Conservation (phyloP, 2,888 invertebrate genomes). For the Hydraecia micacea region DNA sequence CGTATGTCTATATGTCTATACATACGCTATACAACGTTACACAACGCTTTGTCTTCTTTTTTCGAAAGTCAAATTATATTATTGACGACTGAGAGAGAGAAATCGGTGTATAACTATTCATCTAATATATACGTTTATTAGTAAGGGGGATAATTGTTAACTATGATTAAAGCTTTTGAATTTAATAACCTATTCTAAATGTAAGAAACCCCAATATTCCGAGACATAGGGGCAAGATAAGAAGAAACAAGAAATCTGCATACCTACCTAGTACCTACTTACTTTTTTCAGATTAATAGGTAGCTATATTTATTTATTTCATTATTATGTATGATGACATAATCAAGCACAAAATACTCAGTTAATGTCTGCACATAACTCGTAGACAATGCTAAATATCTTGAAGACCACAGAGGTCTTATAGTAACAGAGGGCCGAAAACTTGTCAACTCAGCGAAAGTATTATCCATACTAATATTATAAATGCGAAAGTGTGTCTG, state of each 20-base stretch:
- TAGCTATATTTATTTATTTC: not conserved
- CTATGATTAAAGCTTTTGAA: not conserved
- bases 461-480: too few species aligned
- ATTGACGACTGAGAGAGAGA: too few species aligned
- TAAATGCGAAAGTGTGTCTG: too few species aligned
- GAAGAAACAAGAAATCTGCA: not conserved
- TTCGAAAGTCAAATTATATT: too few species aligned
- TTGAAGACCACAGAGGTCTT: not conserved
- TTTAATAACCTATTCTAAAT: not conserved
- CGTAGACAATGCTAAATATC: not conserved
- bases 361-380: not conserved
- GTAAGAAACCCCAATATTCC: not conserved
- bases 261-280: too few species aligned
- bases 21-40: too few species aligned
- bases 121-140: too few species aligned
- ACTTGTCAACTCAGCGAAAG: not conserved
- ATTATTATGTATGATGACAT: not conserved
- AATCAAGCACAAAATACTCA: not conserved
- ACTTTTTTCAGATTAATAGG: not conserved
- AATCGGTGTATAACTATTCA: too few species aligned
- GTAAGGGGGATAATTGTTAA: not conserved
- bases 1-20: too few species aligned
- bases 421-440: not conserved
- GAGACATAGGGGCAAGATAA: not conserved
- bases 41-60: too few species aligned